phyloP scores from a whole-genome alignment of 2,888 invertebrate species.

The Andrena marginata region DNA sequence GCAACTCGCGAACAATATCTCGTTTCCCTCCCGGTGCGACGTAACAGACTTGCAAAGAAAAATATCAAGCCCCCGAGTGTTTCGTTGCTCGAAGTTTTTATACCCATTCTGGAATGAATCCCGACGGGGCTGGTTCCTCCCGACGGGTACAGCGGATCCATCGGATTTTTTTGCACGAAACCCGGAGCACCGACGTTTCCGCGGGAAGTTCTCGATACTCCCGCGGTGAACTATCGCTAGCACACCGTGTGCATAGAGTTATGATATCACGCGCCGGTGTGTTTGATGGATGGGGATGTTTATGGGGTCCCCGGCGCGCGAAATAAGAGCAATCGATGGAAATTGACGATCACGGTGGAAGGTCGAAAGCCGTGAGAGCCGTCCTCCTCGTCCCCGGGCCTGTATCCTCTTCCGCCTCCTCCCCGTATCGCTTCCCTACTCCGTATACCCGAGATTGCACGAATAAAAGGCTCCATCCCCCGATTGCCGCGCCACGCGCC shows the following conservation, averaged over 20 bases:
- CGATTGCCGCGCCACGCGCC: constrained; percentile 34
- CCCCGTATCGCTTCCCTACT: neutral
- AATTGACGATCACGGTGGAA: constrained; percentile 54
- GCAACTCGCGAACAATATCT: constrained; percentile 4
- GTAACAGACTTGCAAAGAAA: constrained; percentile 6
- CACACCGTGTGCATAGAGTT: constrained; percentile 19
- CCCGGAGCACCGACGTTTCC: constrained; percentile 2
- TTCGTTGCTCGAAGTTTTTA: neutral
- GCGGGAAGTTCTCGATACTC: neutral
- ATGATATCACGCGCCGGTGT: constrained; percentile 40
- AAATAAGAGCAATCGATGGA: constrained; percentile 62
- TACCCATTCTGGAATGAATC: neutral
- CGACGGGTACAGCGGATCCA: neutral
- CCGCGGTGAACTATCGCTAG: neutral
- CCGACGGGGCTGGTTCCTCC: neutral
- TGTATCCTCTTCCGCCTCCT: constrained; percentile 20
- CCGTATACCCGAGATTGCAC: constrained; percentile 48
- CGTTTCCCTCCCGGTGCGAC: neutral
- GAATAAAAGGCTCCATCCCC: constrained; percentile 42
- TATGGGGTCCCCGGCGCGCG: constrained; percentile 37
- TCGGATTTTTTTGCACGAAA: constrained; percentile 26
- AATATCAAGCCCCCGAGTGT: neutral
- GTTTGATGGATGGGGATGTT: constrained; percentile 65
- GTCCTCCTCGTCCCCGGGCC: neutral
- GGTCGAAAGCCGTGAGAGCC: constrained; percentile 25